These are phyloP conservation scores for Hydrotaea cyrtoneurina DNA, from an alignment of 2,888 invertebrate genomes.

Conservation along the genomic window DNA sequence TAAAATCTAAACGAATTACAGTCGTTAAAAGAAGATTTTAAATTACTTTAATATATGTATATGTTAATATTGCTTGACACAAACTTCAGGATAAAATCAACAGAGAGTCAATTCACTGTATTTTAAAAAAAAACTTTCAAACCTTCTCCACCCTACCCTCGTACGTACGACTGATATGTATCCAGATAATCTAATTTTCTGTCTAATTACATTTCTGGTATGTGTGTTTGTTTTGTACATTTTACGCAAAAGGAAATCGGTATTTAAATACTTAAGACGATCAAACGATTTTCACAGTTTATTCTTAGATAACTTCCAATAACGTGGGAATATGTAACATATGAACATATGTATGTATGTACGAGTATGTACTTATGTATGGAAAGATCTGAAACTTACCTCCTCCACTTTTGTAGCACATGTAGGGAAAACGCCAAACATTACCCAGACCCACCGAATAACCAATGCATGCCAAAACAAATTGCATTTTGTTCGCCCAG, in stretches of 20 bases:
- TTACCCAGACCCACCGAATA: constrained; percentile 95
- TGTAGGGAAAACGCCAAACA: constrained; percentile 95
- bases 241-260: constrained; percentile 60
- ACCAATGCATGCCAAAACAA: constrained; percentile 93
- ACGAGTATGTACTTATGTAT: background rate
- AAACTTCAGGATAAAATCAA: too few species aligned
- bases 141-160: background rate
- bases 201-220: background rate
- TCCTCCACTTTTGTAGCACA: constrained; percentile 94
- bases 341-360: background rate
- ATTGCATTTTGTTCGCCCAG: constrained; percentile 94
- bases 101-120: too few species aligned
- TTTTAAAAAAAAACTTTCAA: too few species aligned
- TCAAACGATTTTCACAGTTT: constrained; percentile 14
- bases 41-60: too few species aligned
- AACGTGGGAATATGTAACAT: background rate
- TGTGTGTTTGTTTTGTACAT: background rate
- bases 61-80: too few species aligned
- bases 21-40: too few species aligned
- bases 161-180: background rate
- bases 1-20: too few species aligned
- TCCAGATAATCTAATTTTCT: background rate
- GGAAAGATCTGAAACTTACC: constrained; percentile 83
- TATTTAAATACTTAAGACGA: constrained; percentile 55
- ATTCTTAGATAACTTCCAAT: background rate